Base-by-base conservation (phyloP, 30 jellyfish, hydroid and myxozoan genomes). In the Mastigias papua region DNA sequence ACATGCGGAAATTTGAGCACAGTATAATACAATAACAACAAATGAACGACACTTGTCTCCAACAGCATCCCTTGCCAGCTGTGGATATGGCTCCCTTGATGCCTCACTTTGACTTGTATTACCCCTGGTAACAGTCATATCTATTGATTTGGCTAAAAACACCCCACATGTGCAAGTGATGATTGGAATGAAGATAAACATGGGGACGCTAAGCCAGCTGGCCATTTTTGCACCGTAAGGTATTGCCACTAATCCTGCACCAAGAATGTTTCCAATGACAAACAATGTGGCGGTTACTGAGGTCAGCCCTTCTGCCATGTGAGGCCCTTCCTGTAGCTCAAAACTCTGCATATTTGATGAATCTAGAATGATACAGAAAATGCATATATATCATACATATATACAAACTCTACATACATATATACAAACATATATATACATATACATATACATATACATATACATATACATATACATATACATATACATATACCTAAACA, bases 221-320 rank as follows among this genome's bases (percentile, higher is more conserved):
- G 96, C 97, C 61, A 94, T 69, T 78, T 87, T 89, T 69, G 93
- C 86, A 15, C 97, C 95, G 31, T 88, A 94, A 0, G 98, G 98
- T 26, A 94, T 29, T 27, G 98, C 97, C 13, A 94, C 97, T 13
- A 94, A 67, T 0, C 98, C 98, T 20, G 98, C 98, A 16, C 98
- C 98, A 50, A 94, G 91, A 25, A 94, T 97, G 58, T 88, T 97
- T 25, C 98, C 98, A 69, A 94, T 89, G 63, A 94, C 97, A 80
- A 94, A 94, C 69, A 94, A 94, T 48, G 87, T 84, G 26, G 98
- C 96, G 0, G 96, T 67, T 23, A 61, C 54, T 10, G 76, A 23
- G 0, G 96, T 68, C 73, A 94, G 77, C 0, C 98, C 98, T 27
- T 54, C n/a, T n/a, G n/a, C 57, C 37, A 62, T 71, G 15, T 50